Evolutionary conservation across 2,113 vertebrate genomes (phyloP).

Genomic region (Cyprinodon brontotheroides): DNA sequence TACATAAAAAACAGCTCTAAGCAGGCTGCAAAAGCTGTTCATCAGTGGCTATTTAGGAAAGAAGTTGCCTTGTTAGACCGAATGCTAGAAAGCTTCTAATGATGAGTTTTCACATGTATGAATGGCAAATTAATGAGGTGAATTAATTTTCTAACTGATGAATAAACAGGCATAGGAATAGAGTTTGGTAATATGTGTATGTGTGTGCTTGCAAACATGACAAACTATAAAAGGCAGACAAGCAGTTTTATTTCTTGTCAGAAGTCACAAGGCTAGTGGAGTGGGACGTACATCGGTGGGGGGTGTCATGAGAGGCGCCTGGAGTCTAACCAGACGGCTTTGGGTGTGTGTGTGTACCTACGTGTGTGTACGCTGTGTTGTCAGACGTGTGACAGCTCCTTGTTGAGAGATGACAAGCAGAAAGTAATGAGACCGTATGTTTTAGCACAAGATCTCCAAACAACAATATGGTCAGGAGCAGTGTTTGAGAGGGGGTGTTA

Average conservation of each 20-base stretch:
- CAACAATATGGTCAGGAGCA: conserved; percentile 35
- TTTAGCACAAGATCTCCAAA: conserved; percentile 39
- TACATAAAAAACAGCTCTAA: not conserved
- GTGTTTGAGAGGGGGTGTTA: conserved; percentile 6
- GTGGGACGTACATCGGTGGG: conserved; percentile 35
- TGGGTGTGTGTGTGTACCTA: conserved; percentile 3
- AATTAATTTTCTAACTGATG: conserved; percentile 13
- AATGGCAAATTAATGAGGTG: conserved; percentile 5
- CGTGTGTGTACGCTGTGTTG: conserved; percentile 13
- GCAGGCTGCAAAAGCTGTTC: not conserved
- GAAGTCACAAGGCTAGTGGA: conserved; percentile 31
- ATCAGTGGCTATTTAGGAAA: not conserved
- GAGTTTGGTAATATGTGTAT: not conserved
- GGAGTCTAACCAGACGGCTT: conserved; percentile 48
- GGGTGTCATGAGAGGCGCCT: conserved; percentile 47
- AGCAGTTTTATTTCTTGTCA: conserved; percentile 15
- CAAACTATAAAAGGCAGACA: not conserved
- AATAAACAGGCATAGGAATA: not conserved
- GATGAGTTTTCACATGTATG: not conserved
- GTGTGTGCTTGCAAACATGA: not conserved
- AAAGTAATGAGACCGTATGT: conserved; percentile 71
- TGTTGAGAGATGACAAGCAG: conserved; percentile 66
- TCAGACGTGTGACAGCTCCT: conserved; percentile 50
- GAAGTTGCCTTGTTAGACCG: not conserved
- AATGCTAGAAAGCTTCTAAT: conserved; percentile 4